These are phyloP conservation scores for Coracias cyanogaster DNA, from an alignment of 2,797 vertebrate species.

Conservation along the genomic window DNA sequence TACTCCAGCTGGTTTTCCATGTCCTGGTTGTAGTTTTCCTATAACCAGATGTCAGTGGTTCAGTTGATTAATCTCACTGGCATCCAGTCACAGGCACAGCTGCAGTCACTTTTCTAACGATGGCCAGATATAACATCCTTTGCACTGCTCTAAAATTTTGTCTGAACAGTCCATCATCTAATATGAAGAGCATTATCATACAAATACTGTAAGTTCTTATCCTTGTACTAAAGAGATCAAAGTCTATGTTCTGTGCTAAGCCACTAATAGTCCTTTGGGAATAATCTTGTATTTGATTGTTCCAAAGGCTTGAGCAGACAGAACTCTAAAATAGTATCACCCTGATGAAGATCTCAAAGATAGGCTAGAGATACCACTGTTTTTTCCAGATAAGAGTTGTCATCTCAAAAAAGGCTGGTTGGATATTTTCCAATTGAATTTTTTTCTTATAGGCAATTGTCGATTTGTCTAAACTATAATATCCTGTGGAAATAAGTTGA, in stretches of 20 bases:
- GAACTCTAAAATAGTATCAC: neutral
- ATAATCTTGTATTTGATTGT: neutral
- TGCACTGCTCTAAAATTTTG: neutral
- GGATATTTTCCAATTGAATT: neutral
- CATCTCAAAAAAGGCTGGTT: neutral
- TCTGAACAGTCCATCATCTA: neutral
- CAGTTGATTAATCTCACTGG: slow-evolving; percentile 41
- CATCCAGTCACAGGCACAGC: neutral
- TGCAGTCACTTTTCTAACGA: neutral
- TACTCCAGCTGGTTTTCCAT: slow-evolving; percentile 21
- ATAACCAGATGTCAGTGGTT: slow-evolving; percentile 33
- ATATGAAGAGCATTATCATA: neutral
- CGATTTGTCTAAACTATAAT: neutral
- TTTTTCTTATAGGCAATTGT: neutral
- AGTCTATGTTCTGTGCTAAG: neutral
- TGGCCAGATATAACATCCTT: neutral
- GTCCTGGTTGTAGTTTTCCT: slow-evolving; percentile 14
- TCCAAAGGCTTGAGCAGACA: neutral
- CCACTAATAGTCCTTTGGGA: neutral
- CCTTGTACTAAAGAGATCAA: neutral
- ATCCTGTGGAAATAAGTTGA: neutral
- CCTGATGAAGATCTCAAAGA: neutral
- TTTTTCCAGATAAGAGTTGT: neutral
- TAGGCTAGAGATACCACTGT: neutral
- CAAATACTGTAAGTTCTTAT: neutral